Evolutionary conservation across 2,888 invertebrate species (phyloP).

Genomic region (Notodonta ziczac): DNA sequence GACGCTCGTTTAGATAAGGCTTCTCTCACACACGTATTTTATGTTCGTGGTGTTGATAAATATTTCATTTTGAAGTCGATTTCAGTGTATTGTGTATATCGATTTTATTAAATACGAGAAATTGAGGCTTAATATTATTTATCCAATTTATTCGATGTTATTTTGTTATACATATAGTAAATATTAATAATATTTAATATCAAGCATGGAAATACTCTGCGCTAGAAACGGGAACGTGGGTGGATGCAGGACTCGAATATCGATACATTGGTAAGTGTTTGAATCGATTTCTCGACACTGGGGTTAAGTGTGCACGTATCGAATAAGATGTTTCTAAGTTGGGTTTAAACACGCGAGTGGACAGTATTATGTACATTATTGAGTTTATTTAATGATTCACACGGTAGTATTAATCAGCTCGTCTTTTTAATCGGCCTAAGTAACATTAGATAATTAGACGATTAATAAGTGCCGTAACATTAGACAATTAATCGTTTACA

Average conservation of each 20-base stretch:
- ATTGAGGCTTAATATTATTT: neutral
- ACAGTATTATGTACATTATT: neutral
- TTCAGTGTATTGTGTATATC: constrained; percentile 17
- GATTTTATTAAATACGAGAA: constrained; percentile 19
- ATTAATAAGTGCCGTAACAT: too few relatives aligned
- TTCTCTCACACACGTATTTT: constrained; percentile 24
- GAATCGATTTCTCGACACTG: constrained; percentile 67
- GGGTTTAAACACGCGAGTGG: neutral
- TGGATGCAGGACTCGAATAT: constrained; percentile 71
- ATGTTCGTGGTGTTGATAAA: constrained; percentile 23
- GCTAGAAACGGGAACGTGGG: constrained; percentile 60
- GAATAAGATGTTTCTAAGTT: constrained; percentile 66
- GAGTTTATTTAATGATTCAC: neutral
- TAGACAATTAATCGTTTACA: too few relatives aligned
- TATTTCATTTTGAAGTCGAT: constrained; percentile 24
- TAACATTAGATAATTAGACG: too few relatives aligned
- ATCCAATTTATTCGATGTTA: constrained; percentile 26
- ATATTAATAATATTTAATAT: constrained; percentile 42
- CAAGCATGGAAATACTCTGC: constrained; percentile 52
- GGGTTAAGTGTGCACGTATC: constrained; percentile 70
- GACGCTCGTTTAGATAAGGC: constrained; percentile 32
- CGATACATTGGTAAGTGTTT: constrained; percentile 64
- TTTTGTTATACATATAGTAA: constrained; percentile 36
- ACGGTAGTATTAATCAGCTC: too few relatives aligned
- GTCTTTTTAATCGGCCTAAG: too few relatives aligned